Evolutionary conservation across 2,113 vertebrate genomes (phyloP).

Genomic region (Melanocharis versteri): DNA sequence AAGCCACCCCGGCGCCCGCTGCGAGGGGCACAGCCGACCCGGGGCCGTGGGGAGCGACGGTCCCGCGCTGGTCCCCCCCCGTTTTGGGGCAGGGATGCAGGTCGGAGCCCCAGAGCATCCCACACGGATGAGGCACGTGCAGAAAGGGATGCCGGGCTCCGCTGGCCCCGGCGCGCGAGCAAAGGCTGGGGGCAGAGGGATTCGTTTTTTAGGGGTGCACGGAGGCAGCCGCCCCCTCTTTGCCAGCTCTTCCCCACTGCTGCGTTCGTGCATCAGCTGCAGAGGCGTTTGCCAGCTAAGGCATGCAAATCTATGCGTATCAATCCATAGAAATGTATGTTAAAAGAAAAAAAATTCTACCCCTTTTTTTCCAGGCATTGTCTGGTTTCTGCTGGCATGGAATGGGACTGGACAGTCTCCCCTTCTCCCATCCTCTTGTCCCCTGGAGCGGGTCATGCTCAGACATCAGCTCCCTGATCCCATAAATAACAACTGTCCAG

Average conservation of each 20-base stretch:
- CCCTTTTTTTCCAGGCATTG: not conserved
- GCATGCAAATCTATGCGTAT: not conserved
- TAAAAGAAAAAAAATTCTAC: not conserved
- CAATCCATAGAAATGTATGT: not conserved
- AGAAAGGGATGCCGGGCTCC: accelerated
- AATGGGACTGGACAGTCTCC: accelerated
- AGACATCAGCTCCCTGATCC: not conserved
- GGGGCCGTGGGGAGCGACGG: not conserved
- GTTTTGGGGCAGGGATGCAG: not conserved
- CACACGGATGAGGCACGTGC: accelerated
- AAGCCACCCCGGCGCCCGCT: not conserved
- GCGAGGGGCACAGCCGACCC: not conserved
- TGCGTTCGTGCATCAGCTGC: not conserved
- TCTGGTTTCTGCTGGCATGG: accelerated
- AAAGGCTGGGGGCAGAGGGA: not conserved
- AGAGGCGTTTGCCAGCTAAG: not conserved
- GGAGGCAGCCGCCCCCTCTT: not conserved
- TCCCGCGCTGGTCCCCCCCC: not conserved
- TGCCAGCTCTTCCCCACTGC: not conserved
- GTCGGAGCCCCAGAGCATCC: not conserved
- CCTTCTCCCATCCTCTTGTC: not conserved
- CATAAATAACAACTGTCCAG: not conserved
- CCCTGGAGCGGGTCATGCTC: accelerated
- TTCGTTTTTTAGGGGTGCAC: not conserved
- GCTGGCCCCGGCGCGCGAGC: not conserved